A percentile compares a stretch with the other conserved stretches of the same genome.
Evolutionary conservation across 1,140 invertebrate species (phyloP).

Genomic region (Drosophila pseudoobscura): DNA sequence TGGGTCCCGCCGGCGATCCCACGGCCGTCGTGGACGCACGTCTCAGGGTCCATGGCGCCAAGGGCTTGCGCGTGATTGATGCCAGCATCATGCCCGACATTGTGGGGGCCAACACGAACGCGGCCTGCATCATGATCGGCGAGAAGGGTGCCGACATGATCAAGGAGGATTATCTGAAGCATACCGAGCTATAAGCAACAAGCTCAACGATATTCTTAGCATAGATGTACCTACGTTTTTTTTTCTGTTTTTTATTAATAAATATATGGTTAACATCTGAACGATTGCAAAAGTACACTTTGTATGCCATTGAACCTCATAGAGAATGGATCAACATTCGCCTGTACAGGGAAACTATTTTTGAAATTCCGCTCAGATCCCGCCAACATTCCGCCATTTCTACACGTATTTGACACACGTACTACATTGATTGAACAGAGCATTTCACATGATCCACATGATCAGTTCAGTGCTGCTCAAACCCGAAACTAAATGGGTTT

Average conservation of each 20-base stretch:
- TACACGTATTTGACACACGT: no score
- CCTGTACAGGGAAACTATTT: no score
- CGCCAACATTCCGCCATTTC: no score
- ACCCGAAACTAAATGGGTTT: neutral
- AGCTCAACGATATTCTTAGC: slow-evolving; percentile 25
- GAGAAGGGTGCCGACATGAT: slow-evolving; percentile 91
- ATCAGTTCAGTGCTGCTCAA: neutral
- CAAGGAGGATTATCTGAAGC: slow-evolving; percentile 84
- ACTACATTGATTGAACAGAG: no score
- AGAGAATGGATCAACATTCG: no score
- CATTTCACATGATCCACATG: no score
- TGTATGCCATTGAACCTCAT: no score
- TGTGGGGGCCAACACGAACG: slow-evolving; percentile 90
- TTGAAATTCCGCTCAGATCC: no score
- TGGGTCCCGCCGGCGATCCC: slow-evolving; percentile 87
- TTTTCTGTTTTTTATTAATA: slow-evolving; percentile 19
- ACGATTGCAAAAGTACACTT: neutral
- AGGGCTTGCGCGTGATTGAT: slow-evolving; percentile 90
- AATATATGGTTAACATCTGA: neutral
- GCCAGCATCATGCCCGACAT: slow-evolving; percentile 92
- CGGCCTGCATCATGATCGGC: slow-evolving; percentile 90
- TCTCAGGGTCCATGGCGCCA: slow-evolving; percentile 87
- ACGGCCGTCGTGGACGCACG: slow-evolving; percentile 87
- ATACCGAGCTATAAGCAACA: slow-evolving; percentile 64
- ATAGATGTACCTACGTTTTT: neutral